phyloP scores from a whole-genome alignment of 2,113 vertebrate species.

The Amphiprion percula region DNA sequence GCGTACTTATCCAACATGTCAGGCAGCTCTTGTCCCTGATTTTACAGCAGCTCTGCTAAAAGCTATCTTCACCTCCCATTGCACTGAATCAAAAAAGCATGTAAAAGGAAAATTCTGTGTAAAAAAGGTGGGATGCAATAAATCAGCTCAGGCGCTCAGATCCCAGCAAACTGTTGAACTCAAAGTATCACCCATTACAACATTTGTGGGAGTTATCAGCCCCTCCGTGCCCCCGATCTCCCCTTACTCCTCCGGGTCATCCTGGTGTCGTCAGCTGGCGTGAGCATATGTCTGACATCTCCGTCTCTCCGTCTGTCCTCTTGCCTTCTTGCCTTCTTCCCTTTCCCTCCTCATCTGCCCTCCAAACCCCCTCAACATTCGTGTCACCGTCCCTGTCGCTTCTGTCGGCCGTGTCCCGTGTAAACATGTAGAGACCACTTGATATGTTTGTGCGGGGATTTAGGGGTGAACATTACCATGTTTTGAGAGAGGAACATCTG shows the following conservation, averaged over 20 bases:
- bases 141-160: constrained; percentile 61
- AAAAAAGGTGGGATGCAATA: constrained; percentile 64
- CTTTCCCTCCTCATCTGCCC: constrained; percentile 44
- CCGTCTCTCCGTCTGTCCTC: constrained; percentile 50
- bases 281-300: constrained; percentile 77
- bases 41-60: constrained; percentile 38
- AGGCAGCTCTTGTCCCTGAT: constrained; percentile 5
- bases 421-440: constrained; percentile 83
- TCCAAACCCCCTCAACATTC: constrained; percentile 42
- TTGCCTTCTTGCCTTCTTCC: constrained; percentile 31
- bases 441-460: constrained; percentile 87
- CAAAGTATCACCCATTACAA: constrained; percentile 70
- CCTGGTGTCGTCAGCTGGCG: constrained; percentile 73
- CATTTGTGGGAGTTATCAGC: constrained; percentile 76
- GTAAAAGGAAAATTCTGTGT: constrained; percentile 51
- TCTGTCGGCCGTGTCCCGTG: constrained; percentile 67
- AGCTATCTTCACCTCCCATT: constrained; percentile 36
- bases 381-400: constrained; percentile 77
- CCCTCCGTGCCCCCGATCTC: constrained; percentile 66
- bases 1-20: constrained; percentile 14
- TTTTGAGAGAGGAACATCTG: constrained; percentile 88
- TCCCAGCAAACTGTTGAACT: constrained; percentile 67
- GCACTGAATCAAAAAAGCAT: constrained; percentile 55
- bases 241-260: constrained; percentile 73
- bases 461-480: constrained; percentile 85